Evolutionary conservation across 2,113 vertebrate genomes (phyloP).

Genomic region (Otocyon megalotis): DNA sequence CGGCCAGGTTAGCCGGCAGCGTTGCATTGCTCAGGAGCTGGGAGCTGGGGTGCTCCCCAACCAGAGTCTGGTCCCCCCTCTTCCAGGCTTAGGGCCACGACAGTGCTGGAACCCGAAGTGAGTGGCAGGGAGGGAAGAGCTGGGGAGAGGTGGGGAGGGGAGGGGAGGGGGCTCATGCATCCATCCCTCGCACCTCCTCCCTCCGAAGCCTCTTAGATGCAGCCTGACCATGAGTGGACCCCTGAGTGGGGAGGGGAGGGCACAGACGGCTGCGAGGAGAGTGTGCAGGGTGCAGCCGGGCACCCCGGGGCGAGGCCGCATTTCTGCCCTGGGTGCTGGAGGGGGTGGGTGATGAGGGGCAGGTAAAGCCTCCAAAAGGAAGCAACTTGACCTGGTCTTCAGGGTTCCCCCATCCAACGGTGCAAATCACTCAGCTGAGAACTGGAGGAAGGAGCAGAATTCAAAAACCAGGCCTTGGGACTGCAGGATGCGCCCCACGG

Average conservation of each 20-base stretch:
- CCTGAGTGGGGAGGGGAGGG: too few relatives aligned
- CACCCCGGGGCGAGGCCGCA: neutral
- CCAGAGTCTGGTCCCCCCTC: too few relatives aligned
- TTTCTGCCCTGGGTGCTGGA: neutral
- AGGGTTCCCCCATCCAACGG: too few relatives aligned
- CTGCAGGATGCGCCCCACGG: accelerated
- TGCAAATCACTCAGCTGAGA: neutral
- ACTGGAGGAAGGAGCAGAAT: neutral
- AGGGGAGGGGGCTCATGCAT: too few relatives aligned
- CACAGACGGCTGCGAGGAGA: neutral
- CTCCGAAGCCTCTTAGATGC: too few relatives aligned
- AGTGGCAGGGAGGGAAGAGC: too few relatives aligned
- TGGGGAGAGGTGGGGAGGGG: too few relatives aligned
- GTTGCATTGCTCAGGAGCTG: neutral
- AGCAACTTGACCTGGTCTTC: neutral
- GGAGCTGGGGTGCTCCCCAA: neutral
- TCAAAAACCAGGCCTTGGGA: neutral
- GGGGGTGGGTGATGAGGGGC: neutral
- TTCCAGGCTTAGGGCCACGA: too few relatives aligned
- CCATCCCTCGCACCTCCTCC: too few relatives aligned
- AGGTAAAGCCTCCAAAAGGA: neutral
- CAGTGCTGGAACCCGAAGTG: too few relatives aligned
- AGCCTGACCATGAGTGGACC: too few relatives aligned
- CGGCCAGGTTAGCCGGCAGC: neutral
- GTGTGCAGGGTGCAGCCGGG: accelerated